Evolutionary conservation across 1,140 invertebrate species (phyloP), one percentile per base, ranked within the genome.

Genomic region (Heliconius nattereri): DNA sequence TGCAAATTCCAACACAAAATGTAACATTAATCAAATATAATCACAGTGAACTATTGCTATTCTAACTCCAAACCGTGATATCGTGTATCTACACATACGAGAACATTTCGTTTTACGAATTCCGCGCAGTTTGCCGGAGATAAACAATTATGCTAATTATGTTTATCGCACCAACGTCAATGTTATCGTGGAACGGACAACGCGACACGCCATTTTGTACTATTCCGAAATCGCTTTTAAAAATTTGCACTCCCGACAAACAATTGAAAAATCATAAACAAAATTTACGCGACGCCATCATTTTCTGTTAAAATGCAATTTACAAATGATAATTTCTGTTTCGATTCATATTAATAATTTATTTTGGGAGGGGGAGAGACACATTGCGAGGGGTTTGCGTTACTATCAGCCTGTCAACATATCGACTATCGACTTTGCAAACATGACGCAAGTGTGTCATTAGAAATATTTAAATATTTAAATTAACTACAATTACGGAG

Each of bases 221-320:
- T 29, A 66, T 66, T 13, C 13, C 23, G 60, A 66, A 66, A 66
- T 66, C 3, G 60, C 54, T 57, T 57, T 66, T 29, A 26, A 66
- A 66, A 66, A 66, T 66, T 66, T 29, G 1, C n/a, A 13, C 3
- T 29, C 8, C 11, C 26, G 0, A 9, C n/a, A 57, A 57, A 57
- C 20, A 23, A 23, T 23, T 57, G 76, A 72, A 77, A 73, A 71
- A 71, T 74, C 81, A 77, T 79, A 71, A 79, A 79, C 73, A 49
- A 76, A 73, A 75, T 74, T 66, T 70, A 71, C 71, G 76, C 26
- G 20, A 37, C 37, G 40, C 78, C 78, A 82, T 82, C 77, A 77
- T 66, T 82, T 79, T 82, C 71, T 70, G 81, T 82, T 82, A 79
- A 82, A 79, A 82, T 45, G 71, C 78, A 79, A 82, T 77, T 74